phyloP scores from a whole-genome alignment of 2,113 vertebrate species.

The Ciconia stormi region DNA sequence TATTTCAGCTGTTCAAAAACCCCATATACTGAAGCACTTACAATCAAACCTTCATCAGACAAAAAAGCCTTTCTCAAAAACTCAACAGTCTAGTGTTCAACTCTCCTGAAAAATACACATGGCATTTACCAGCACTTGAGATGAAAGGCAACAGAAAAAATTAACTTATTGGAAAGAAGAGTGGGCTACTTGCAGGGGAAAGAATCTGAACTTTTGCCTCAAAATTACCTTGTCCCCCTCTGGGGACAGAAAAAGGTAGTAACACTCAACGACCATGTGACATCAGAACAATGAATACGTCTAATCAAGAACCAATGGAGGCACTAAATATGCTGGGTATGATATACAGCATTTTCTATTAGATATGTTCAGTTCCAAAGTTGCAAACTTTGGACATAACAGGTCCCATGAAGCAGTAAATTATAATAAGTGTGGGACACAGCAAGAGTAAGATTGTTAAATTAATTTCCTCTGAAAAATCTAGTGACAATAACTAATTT shows the following conservation, averaged over 20 bases:
- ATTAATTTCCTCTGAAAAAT: neutral
- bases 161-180: neutral
- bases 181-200: neutral
- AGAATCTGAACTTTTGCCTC: neutral
- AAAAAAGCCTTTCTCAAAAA: neutral
- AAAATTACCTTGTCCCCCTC: neutral
- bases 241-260: neutral
- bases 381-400: neutral
- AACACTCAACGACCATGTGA: neutral
- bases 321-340: neutral
- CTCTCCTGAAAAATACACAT: neutral
- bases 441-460: neutral
- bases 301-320: neutral
- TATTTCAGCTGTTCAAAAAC: neutral
- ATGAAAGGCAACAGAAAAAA: neutral
- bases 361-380: neutral
- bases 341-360: neutral
- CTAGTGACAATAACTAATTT: neutral
- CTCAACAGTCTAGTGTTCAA: neutral
- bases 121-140: neutral
- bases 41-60: neutral
- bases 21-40: neutral
- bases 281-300: neutral
- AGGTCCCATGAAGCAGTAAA: neutral
- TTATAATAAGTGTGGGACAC: neutral